Base-by-base conservation (phyloP, 2,888 invertebrate genomes). In the Perizoma flavofasciatum region DNA sequence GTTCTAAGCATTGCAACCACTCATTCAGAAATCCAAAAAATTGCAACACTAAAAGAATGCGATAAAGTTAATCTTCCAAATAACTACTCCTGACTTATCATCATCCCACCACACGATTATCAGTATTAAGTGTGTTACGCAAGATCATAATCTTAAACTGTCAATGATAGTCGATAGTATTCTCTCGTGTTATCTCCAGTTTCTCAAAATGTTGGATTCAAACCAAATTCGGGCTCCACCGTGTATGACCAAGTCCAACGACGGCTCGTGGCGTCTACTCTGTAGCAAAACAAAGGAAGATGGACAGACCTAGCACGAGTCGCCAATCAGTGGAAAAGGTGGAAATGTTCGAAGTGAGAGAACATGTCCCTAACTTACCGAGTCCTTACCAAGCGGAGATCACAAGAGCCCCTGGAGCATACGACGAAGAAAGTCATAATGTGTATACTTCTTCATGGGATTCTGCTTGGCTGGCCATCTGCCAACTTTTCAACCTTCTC, bases 241-340 rank as follows among this genome's bases (percentile, higher is more conserved):
- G 69, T 50, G 60, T 43, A 47, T 57, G 55, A 48, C 41, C 50
- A 61, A 57, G 45, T 53, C 50, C 58, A 61, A 76, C 59, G 61
- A 80, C 79, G 81, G 79, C 79, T 74, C 78, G 82, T 61, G 75
- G 71, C 65, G 73, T 67, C 59, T 81, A 81, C 69, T 72, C 72
- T 49, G 72, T 81, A 51, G 58, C 59, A 48, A 65, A 57, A 49
- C 68, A 59, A 68, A 64, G 66, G 44, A 80, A 74, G 52, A 91
- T 91, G 91, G 91, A 91, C 74, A 83, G 86, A 66, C 90, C 91
- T 1, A 84, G 89, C 64, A 90, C 91, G 5, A 89, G 89, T 63
- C 84, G 76, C 60, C 89, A 90, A 65, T 86, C 90, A 0, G 71
- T 87, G 46, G 90, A 91, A 50, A 84, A 83, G 67, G 77, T 92